Evolutionary conservation across 2,113 vertebrate species (phyloP).

Genomic region (Protomyctophum bolini): DNA sequence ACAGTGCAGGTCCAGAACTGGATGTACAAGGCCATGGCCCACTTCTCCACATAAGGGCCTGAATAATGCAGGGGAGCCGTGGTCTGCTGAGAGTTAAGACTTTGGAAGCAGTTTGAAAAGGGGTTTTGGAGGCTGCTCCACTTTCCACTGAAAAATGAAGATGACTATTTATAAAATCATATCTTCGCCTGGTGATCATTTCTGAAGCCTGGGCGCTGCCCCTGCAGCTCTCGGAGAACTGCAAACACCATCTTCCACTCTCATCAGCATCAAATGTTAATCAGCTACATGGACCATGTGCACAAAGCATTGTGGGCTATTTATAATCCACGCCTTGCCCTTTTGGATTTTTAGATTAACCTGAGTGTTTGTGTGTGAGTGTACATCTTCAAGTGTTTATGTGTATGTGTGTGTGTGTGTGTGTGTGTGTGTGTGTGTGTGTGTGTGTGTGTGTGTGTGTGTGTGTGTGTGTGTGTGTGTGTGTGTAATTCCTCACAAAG

Average conservation of each 20-base stretch:
- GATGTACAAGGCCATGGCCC: conserved; percentile 42
- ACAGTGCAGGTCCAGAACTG: conserved; percentile 51
- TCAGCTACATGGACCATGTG: conserved; percentile 25
- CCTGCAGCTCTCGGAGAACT: conserved; percentile 31
- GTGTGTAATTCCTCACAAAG: not conserved
- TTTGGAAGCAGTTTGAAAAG: conserved; percentile 35
- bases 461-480: not conserved
- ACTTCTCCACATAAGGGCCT: conserved; percentile 54
- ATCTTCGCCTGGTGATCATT: conserved; percentile 28
- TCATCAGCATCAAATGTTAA: conserved; percentile 49
- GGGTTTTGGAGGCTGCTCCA: conserved; percentile 52
- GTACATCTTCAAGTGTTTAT: not conserved
- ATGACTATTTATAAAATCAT: conserved; percentile 61
- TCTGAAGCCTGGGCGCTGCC: not conserved
- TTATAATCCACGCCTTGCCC: no score
- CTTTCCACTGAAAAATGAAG: conserved; percentile 51
- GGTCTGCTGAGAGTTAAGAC: conserved; percentile 58
- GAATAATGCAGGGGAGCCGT: conserved; percentile 69
- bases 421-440: not conserved
- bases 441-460: conserved; percentile 1
- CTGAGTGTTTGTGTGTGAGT: not conserved
- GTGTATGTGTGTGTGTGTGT: not conserved
- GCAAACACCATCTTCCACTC: conserved; percentile 35
- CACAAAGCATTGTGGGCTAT: not conserved
- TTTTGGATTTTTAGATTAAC: not conserved